Conservation (phyloP, 2,888 invertebrate genomes). For the Selenia dentaria region DNA sequence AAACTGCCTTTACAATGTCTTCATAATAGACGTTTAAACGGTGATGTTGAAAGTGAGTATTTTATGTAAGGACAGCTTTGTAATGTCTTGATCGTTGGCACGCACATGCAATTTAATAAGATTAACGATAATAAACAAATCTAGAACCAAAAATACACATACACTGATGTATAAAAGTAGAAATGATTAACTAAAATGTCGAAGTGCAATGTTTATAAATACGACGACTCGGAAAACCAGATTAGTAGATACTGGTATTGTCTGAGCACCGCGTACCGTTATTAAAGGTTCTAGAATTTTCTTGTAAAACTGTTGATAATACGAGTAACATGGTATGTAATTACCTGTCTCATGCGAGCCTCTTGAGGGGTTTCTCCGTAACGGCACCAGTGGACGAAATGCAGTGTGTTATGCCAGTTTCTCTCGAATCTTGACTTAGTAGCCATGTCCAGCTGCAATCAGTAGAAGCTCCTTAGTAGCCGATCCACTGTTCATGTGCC, state of each 20-base stretch:
- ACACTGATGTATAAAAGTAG: too few species aligned
- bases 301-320: constrained; percentile 19
- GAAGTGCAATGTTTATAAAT: constrained; percentile 26
- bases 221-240: constrained; percentile 29
- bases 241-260: constrained; percentile 31
- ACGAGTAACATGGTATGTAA: constrained; percentile 23
- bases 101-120: constrained; percentile 52
- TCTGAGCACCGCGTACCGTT: constrained; percentile 33
- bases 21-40: constrained; percentile 21
- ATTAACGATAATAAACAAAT: constrained; percentile 38
- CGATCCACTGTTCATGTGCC: constrained; percentile 67
- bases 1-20: constrained; percentile 52
- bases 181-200: constrained; percentile 14
- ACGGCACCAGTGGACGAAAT: constrained; percentile 89
- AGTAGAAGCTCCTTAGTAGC: constrained; percentile 83
- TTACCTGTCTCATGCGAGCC: constrained; percentile 89
- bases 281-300: constrained; percentile 45
- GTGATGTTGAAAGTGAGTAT: constrained; percentile 21
- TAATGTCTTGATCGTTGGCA: constrained; percentile 41
- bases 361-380: constrained; percentile 88
- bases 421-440: constrained; percentile 84
- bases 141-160: constrained; percentile 57
- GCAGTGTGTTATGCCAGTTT: constrained; percentile 88
- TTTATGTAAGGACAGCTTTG: constrained; percentile 59
- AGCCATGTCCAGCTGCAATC: constrained; percentile 84